Conservation (phyloP, 2,797 vertebrate genomes). For the Rhinatrema bivittatum region DNA sequence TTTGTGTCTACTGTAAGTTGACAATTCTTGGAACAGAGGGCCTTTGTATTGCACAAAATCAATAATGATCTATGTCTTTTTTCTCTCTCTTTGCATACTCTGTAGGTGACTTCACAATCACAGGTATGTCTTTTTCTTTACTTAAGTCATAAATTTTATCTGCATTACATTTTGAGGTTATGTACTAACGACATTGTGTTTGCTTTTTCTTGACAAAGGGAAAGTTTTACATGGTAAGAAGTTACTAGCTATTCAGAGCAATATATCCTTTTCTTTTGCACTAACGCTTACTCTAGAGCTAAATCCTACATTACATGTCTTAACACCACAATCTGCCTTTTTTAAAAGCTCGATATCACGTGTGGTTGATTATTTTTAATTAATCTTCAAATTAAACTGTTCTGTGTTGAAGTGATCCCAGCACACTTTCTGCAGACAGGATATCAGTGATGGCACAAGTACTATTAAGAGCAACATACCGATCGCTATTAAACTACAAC, state of each 20-base stretch:
- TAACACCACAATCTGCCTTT: constrained; percentile 20
- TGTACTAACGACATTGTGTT: constrained; percentile 18
- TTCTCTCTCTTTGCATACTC: constrained; percentile 23
- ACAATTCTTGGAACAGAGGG: too few relatives aligned
- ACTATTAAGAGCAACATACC: too few relatives aligned
- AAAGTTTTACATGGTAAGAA: constrained; percentile 63
- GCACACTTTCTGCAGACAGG: too few relatives aligned
- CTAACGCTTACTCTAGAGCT: constrained; percentile 2
- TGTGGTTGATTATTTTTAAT: too few relatives aligned
- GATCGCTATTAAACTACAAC: too few relatives aligned
- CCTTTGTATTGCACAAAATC: not conserved
- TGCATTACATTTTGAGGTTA: not conserved
- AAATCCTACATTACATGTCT: fast-evolving
- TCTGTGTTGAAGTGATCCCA: too few relatives aligned
- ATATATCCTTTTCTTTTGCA: not conserved
- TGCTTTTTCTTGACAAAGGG: constrained; percentile 50
- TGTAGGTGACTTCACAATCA: constrained; percentile 68
- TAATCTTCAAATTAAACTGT: too few relatives aligned
- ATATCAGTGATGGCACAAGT: too few relatives aligned
- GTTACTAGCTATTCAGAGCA: too few relatives aligned
- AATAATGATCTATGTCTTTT: constrained; percentile 27
- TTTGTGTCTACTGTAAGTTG: too few relatives aligned
- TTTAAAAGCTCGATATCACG: constrained; percentile 16
- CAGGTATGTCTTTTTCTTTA: constrained; percentile 56
- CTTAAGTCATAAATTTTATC: not conserved